phyloP scores from a whole-genome alignment of 2,113 vertebrate genomes.

The Podarcis cretensis region DNA sequence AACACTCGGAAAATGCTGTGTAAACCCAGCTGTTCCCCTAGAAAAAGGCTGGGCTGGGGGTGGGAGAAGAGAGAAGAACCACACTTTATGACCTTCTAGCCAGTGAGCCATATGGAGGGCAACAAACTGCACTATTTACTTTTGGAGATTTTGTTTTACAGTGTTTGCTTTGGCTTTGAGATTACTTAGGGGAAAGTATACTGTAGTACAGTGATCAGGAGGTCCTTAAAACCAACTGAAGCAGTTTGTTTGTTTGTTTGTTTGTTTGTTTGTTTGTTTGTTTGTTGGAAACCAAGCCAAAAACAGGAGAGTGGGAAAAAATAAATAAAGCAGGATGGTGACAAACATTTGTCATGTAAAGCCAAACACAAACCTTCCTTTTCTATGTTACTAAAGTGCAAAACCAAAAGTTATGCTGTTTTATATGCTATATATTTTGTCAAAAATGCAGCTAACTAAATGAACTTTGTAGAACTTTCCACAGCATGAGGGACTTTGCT shows the following conservation, averaged over 20 bases:
- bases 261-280: not conserved
- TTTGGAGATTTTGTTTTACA: constrained; percentile 10
- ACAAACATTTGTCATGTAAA: constrained; percentile 32
- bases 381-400: constrained; percentile 3
- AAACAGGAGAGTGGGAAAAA: constrained; percentile 39
- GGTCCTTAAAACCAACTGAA: constrained; percentile 17
- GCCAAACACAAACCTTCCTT: constrained; percentile 34
- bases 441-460: not conserved
- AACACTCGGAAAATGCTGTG: constrained; percentile 69
- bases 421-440: not conserved
- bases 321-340: constrained; percentile 39
- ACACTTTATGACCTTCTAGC: constrained; percentile 68
- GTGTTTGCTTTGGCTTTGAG: constrained; percentile 52
- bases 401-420: constrained; percentile 34
- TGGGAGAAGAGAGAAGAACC: constrained; percentile 5
- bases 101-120: constrained; percentile 63
- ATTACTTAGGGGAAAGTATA: constrained; percentile 37
- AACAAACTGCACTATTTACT: constrained; percentile 56
- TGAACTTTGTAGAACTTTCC: not conserved
- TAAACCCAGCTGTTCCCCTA: constrained; percentile 71
- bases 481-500: not conserved
- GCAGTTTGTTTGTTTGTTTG: constrained; percentile 23
- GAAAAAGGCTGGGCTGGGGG: constrained; percentile 46
- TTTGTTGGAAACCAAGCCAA: not conserved
- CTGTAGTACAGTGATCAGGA: not conserved